These are phyloP conservation scores for Limenitis camilla DNA, from an alignment of 2,888 invertebrate genomes.

Conservation along the genomic window DNA sequence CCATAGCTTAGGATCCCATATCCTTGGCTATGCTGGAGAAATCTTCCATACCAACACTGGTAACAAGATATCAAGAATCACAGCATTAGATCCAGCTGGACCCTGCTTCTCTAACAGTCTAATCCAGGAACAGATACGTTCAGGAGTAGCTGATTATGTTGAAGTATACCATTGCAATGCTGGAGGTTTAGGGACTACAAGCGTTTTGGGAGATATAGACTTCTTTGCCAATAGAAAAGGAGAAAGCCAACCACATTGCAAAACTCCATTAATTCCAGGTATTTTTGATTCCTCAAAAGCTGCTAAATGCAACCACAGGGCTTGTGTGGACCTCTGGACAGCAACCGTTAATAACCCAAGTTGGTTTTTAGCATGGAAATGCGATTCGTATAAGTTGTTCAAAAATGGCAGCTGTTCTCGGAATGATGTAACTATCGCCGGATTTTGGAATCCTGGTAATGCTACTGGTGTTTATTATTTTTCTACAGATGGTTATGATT, in stretches of 20 bases:
- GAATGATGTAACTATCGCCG: slow-evolving; percentile 47
- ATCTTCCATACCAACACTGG: slow-evolving; percentile 43
- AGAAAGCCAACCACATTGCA: slow-evolving; percentile 71
- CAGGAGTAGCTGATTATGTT: slow-evolving; percentile 74
- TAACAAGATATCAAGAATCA: slow-evolving; percentile 47
- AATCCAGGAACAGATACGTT: slow-evolving; percentile 61
- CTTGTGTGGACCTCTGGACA: slow-evolving; percentile 52
- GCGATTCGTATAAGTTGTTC: slow-evolving; percentile 49
- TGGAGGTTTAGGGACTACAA: slow-evolving; percentile 65
- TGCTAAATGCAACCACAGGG: slow-evolving; percentile 57
- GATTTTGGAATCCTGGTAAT: slow-evolving; percentile 57
- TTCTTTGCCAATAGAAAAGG: slow-evolving; percentile 77
- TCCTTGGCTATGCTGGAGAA: slow-evolving; percentile 51
- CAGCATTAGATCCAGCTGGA: slow-evolving; percentile 63
- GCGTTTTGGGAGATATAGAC: slow-evolving; percentile 71
- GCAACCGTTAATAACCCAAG: slow-evolving; percentile 48
- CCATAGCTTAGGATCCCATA: slow-evolving; percentile 62
- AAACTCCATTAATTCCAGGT: slow-evolving; percentile 48
- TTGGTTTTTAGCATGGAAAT: slow-evolving; percentile 50
- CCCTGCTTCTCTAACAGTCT: slow-evolving; percentile 59
- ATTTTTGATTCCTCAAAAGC: slow-evolving; percentile 54
- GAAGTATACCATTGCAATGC: slow-evolving; percentile 77
- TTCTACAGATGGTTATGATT: slow-evolving; percentile 46
- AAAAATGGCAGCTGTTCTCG: slow-evolving; percentile 41
- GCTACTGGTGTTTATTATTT: slow-evolving; percentile 57